Conservation (phyloP, 2,888 invertebrate species). For the Stenotaenia linearis region DNA sequence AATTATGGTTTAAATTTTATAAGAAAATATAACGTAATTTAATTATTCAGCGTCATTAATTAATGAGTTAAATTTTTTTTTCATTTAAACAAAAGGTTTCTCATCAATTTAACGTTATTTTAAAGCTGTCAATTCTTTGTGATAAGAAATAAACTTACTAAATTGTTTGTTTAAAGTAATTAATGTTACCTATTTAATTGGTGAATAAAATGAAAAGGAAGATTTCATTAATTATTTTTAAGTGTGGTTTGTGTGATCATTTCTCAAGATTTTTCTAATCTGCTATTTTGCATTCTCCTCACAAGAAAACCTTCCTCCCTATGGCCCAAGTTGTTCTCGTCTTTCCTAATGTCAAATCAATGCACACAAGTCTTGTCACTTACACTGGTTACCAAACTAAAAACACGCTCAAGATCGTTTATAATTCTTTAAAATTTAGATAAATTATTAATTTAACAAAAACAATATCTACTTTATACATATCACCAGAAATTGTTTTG, state of each 20-base stretch:
- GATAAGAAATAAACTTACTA: neutral
- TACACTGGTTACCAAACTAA: neutral
- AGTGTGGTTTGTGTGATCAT: neutral
- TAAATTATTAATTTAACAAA: no score
- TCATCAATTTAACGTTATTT: neutral
- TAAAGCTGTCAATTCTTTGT: neutral
- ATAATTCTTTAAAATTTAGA: neutral
- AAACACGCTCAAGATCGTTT: neutral
- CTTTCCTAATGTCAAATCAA: slow-evolving; percentile 9
- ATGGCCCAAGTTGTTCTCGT: slow-evolving; percentile 3
- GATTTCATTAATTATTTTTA: neutral
- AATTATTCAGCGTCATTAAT: no score
- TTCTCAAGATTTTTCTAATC: slow-evolving; percentile 1
- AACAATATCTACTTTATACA: no score
- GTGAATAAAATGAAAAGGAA: neutral
- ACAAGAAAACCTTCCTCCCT: slow-evolving; percentile 2
- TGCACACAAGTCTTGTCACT: neutral
- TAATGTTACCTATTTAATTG: neutral
- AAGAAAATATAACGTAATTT: no score
- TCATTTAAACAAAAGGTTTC: neutral
- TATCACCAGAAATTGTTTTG: no score
- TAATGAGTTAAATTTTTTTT: no score
- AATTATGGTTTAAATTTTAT: neutral
- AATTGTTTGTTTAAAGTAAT: neutral
- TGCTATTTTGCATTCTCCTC: neutral